These are phyloP conservation scores for Epinephelus lanceolatus DNA, from an alignment of 2,113 vertebrate species.

Conservation along the genomic window DNA sequence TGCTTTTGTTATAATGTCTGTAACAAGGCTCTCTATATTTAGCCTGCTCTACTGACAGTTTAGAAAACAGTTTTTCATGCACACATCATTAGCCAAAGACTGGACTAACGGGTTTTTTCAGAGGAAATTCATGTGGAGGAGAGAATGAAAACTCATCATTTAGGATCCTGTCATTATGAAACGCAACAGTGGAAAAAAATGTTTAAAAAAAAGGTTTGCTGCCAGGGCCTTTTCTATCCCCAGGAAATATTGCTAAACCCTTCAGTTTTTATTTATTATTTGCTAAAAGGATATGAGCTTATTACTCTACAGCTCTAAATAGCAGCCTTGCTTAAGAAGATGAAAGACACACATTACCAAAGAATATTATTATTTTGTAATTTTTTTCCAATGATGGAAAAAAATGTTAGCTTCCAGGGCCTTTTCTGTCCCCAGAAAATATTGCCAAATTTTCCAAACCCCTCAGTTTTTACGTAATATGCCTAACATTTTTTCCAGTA, in stretches of 20 bases:
- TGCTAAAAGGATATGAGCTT: too few species aligned
- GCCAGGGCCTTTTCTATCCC: not conserved
- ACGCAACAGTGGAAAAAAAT: not conserved
- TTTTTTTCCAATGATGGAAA: not conserved
- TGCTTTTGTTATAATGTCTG: slow-evolving; percentile 46
- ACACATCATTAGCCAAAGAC: slow-evolving; percentile 44
- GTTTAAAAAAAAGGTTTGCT: slow-evolving; percentile 7
- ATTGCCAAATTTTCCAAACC: not conserved
- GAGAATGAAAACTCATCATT: slow-evolving; percentile 37
- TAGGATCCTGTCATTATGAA: not conserved
- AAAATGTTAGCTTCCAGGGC: not conserved
- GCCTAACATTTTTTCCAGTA: not conserved
- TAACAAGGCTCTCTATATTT: slow-evolving; percentile 58
- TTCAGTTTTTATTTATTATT: not conserved
- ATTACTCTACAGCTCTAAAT: too few species aligned
- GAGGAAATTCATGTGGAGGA: slow-evolving; percentile 31
- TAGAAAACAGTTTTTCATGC: slow-evolving; percentile 45
- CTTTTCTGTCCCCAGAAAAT: not conserved
- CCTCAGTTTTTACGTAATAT: not conserved
- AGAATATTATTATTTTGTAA: too few species aligned
- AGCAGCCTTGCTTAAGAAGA: too few species aligned
- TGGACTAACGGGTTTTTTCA: slow-evolving; percentile 30
- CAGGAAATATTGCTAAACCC: not conserved
- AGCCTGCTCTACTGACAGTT: slow-evolving; percentile 37
- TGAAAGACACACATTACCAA: too few species aligned